Conservation (phyloP, 2,797 vertebrate genomes). For the Typhlichthys subterraneus region DNA sequence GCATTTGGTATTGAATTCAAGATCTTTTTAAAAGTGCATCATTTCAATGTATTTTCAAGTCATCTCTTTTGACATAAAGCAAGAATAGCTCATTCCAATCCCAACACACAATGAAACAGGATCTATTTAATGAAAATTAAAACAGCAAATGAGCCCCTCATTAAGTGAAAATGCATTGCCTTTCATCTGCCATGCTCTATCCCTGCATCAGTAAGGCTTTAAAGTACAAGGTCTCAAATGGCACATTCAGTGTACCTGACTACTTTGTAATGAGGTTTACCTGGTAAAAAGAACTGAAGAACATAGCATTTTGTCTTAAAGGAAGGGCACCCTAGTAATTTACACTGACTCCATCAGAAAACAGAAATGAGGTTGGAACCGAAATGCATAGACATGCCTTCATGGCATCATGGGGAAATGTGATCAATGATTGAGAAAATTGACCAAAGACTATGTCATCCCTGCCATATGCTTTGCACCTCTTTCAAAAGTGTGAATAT, state of each 20-base stretch:
- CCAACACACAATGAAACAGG: slow-evolving; percentile 12
- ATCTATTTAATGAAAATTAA: slow-evolving; percentile 17
- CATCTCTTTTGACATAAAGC: slow-evolving; percentile 41
- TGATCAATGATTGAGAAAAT: slow-evolving; percentile 31
- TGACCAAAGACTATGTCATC: slow-evolving; percentile 17
- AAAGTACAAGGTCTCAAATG: slow-evolving; percentile 47
- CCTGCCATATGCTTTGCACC: slow-evolving; percentile 14
- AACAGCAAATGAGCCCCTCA: slow-evolving; percentile 35
- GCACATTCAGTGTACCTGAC: slow-evolving; percentile 60
- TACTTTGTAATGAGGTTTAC: slow-evolving; percentile 35
- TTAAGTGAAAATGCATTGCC: slow-evolving; percentile 30
- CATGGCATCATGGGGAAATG: slow-evolving; percentile 1
- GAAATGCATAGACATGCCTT: slow-evolving; percentile 57
- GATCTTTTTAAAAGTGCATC: slow-evolving; percentile 42
- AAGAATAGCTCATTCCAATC: not conserved
- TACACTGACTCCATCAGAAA: slow-evolving; percentile 46
- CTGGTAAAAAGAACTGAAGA: slow-evolving; percentile 14
- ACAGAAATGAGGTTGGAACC: slow-evolving; percentile 31
- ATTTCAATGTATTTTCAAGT: slow-evolving; percentile 35
- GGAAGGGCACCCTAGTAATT: slow-evolving; percentile 65
- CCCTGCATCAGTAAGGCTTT: slow-evolving; percentile 35
- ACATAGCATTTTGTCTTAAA: too few relatives aligned
- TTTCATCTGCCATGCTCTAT: slow-evolving; percentile 27
- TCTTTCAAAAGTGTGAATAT: slow-evolving; percentile 15
- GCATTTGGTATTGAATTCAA: slow-evolving; percentile 19